These are phyloP conservation scores for Leptoclinus maculatus DNA, from an alignment of 2,797 vertebrate species.

Conservation along the genomic window DNA sequence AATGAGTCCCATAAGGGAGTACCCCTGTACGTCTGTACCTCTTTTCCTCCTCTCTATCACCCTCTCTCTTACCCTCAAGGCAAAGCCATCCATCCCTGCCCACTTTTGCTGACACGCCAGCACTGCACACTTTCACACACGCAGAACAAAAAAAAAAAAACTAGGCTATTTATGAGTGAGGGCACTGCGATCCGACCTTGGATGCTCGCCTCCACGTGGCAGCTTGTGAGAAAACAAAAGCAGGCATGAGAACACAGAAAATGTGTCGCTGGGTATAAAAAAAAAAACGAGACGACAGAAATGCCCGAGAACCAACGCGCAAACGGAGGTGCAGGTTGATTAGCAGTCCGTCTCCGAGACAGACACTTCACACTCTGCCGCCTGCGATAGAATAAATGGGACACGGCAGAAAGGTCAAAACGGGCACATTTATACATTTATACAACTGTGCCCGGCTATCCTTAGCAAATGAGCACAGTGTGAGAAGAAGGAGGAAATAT, in stretches of 20 bases:
- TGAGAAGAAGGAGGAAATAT: conserved; percentile 45
- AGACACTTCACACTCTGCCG: conserved; percentile 51
- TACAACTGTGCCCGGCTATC: conserved; percentile 60
- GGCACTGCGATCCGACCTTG: conserved; percentile 68
- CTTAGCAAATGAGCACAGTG: conserved; percentile 51
- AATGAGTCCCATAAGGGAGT: conserved; percentile 64
- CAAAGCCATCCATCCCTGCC: conserved; percentile 67
- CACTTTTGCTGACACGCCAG: conserved; percentile 69
- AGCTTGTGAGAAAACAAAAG: conserved; percentile 54
- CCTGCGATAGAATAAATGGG: conserved; percentile 61
- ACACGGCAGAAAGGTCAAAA: conserved; percentile 67
- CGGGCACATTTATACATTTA: conserved; percentile 60
- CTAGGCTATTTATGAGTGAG: conserved; percentile 56
- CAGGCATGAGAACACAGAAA: conserved; percentile 26
- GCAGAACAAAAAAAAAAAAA: background rate
- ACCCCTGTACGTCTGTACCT: conserved; percentile 35
- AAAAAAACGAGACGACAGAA: conserved; percentile 36
- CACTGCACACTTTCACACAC: conserved; percentile 2
- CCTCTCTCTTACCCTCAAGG: conserved; percentile 55
- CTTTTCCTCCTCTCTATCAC: conserved; percentile 38
- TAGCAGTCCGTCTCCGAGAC: conserved; percentile 52
- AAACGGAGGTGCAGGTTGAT: conserved; percentile 54
- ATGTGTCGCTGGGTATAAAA: conserved; percentile 5
- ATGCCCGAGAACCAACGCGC: conserved; percentile 28
- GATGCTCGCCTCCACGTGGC: conserved; percentile 51